Conservation (phyloP, 2,888 invertebrate genomes). For the Schrankia costaestrigalis region DNA sequence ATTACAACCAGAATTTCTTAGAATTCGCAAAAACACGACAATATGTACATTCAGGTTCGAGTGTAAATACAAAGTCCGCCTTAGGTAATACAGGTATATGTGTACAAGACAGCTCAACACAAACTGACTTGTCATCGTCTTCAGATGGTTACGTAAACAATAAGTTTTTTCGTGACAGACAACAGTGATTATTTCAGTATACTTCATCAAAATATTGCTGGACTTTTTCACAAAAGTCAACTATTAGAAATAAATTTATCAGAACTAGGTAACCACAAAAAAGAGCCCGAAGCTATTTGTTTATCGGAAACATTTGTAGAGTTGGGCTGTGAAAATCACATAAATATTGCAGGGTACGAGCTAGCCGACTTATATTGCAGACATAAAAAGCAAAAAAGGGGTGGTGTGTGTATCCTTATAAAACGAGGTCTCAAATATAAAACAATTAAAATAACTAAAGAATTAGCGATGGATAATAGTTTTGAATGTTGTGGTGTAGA, state of each 20-base stretch:
- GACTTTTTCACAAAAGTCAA: background rate
- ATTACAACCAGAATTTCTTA: no score
- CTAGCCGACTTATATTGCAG: background rate
- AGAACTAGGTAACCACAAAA: background rate
- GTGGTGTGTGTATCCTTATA: background rate
- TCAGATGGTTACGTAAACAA: no score
- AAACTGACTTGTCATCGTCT: no score
- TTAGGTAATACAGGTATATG: no score
- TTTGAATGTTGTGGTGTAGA: background rate
- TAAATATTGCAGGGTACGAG: background rate
- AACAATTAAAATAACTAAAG: background rate
- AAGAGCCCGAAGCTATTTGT: background rate
- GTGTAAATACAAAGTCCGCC: background rate
- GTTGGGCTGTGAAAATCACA: background rate
- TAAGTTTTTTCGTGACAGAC: background rate
- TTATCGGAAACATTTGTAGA: background rate
- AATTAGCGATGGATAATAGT: background rate
- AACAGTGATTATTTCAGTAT: background rate
- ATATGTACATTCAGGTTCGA: no score
- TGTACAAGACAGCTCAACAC: no score
- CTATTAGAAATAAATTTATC: background rate
- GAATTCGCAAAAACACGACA: no score
- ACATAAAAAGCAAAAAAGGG: background rate
- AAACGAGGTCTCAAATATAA: background rate
- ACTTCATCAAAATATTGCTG: background rate